Evolutionary conservation across 2,113 vertebrate species (phyloP), one percentile per base, ranked within the genome.

Genomic region (Stictonetta naevosa): DNA sequence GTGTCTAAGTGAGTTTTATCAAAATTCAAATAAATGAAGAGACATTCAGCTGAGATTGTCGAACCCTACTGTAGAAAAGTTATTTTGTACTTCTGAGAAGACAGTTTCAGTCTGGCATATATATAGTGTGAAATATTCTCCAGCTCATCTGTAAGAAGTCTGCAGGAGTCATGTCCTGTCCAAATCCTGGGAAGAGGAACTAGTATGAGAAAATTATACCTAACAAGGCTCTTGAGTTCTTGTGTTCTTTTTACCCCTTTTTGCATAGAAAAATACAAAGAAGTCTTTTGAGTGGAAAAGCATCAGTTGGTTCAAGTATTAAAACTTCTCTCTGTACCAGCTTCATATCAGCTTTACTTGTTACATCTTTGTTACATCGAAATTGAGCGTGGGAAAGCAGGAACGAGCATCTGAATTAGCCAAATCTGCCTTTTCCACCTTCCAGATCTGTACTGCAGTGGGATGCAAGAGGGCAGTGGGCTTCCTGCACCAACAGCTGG

Each of bases 401-500:
- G 44, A 48, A 20, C 2, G 19, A 59, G 16, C 52, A 23, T 25
- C 44, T 44, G 64, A 6, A 31, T 44, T 23, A 22, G 26, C 16
- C 2, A 1, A 22, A 82, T 46, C 28, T 85, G 38, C 64, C 40
- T 86, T 55, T 73, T 62, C 66, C 53, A 33, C 33, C 17, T 25
- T 48, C 20, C 50, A 28, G 79, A 88, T 33, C 59, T 31, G 11
- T 28, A 9, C 58, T 12, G 11, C 23, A 22, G 1, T 6, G n/a
- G 55, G 73, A 19, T 23, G 31, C 11, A 3, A 31, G 66, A 63
- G 52, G 38, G 44, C n/a, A 23, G 8, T 8, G 9, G 38, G 44
- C 38, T 36, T 14, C 62, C 38, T 10, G 0, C n/a, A 23, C 50
- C 36, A 53, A 36, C 0, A 1, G 26, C 44, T 34, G 44, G 25